A percentile compares a stretch with the other conserved stretches of the same genome.
Conservation (phyloP, 2,113 vertebrate species). For the Apistogramma diplotaenia region DNA sequence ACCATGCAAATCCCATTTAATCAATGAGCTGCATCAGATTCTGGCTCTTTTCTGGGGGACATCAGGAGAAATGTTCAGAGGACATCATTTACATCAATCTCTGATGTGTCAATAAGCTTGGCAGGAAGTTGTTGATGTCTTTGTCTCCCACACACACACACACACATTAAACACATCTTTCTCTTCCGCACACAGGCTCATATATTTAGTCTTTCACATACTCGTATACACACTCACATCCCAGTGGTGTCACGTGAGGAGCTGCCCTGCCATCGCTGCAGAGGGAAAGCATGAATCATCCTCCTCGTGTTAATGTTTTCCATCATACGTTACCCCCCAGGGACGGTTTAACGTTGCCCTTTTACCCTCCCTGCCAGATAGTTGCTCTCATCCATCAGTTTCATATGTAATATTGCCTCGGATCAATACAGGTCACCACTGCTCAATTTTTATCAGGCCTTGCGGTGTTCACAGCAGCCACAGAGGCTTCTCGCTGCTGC, state of each 20-base stretch:
- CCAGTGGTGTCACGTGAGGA: constrained; percentile 1
- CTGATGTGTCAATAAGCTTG: constrained; percentile 52
- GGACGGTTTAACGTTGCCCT: constrained; percentile 60
- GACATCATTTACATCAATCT: constrained; percentile 62
- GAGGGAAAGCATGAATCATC: constrained; percentile 52
- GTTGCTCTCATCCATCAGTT: constrained; percentile 59
- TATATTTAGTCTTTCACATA: constrained; percentile 21
- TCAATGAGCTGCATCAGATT: constrained; percentile 53
- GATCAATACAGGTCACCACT: constrained; percentile 63
- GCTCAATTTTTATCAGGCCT: constrained; percentile 29
- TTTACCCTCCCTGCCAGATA: constrained; percentile 59
- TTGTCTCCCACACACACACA: constrained; percentile 8
- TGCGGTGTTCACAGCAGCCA: neutral
- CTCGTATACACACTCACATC: neutral
- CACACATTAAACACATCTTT: neutral
- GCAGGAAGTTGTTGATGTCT: constrained; percentile 48
- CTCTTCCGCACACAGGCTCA: neutral
- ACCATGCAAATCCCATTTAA: constrained; percentile 55
- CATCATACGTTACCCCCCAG: constrained; percentile 50
- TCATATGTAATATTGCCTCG: constrained; percentile 64
- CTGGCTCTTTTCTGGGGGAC: constrained; percentile 1
- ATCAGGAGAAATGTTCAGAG: constrained; percentile 46
- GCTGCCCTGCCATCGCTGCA: constrained; percentile 20
- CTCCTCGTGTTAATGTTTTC: constrained; percentile 55
- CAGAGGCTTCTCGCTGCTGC: neutral